phyloP scores from a whole-genome alignment of 2,888 invertebrate genomes.

The Drosophila niveifrons region DNA sequence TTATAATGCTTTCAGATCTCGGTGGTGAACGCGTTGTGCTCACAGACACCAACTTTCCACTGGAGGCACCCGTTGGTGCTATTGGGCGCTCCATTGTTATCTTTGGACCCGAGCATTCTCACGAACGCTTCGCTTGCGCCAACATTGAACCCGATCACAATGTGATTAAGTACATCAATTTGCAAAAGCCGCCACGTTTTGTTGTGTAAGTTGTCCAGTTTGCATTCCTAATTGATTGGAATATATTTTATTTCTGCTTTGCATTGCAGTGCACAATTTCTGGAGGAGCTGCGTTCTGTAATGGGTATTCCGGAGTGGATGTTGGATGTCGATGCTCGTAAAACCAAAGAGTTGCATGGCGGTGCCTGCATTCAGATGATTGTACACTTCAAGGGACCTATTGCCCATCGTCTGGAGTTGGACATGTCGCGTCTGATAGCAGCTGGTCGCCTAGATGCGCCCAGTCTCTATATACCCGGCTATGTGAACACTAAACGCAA shows the following conservation, averaged over 20 bases:
- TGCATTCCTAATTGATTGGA: neutral
- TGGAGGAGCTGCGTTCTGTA: slow-evolving; percentile 91
- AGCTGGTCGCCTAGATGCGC: slow-evolving; percentile 90
- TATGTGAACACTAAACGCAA: slow-evolving; percentile 90
- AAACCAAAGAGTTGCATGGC: slow-evolving; percentile 91
- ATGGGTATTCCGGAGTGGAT: slow-evolving; percentile 97
- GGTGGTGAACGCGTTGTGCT: slow-evolving; percentile 92
- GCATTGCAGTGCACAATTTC: slow-evolving; percentile 90
- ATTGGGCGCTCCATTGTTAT: slow-evolving; percentile 94
- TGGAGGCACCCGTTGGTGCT: slow-evolving; percentile 91
- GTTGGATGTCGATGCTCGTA: slow-evolving; percentile 92
- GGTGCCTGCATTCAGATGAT: slow-evolving; percentile 94
- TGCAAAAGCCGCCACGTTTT: slow-evolving; percentile 94
- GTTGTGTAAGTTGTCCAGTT: slow-evolving; percentile 89
- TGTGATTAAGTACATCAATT: slow-evolving; percentile 94
- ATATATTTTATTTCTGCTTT: neutral
- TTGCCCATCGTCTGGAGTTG: slow-evolving; percentile 91
- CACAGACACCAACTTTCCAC: slow-evolving; percentile 94
- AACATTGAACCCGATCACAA: slow-evolving; percentile 96
- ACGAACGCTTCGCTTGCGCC: slow-evolving; percentile 93
- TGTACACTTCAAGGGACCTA: slow-evolving; percentile 94
- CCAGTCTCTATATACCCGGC: slow-evolving; percentile 92
- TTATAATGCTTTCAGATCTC: slow-evolving; percentile 87
- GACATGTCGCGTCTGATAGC: slow-evolving; percentile 91
- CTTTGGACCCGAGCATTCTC: slow-evolving; percentile 90